A percentile compares a stretch with the other conserved stretches of the same genome.
Evolutionary conservation across 2,888 invertebrate genomes (phyloP).

Genomic region (Ecdyonurus torrentis): DNA sequence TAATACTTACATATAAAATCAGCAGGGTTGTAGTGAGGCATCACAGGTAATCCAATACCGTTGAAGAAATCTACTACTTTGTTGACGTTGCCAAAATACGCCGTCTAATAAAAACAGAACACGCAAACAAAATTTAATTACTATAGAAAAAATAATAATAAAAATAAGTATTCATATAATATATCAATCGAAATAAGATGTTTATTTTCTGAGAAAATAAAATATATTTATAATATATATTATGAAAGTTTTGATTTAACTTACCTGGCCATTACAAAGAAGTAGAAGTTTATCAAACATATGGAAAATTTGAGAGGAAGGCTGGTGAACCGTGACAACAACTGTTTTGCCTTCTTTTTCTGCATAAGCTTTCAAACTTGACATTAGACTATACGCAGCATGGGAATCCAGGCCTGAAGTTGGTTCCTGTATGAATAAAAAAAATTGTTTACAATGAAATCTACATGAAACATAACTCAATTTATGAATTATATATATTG

Average conservation of each 20-base stretch:
- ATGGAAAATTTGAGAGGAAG: conserved; percentile 69
- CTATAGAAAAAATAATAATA: no score
- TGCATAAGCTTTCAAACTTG: conserved; percentile 54
- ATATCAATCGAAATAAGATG: no score
- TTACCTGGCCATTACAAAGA: conserved; percentile 44
- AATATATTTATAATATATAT: no score
- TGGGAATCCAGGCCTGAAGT: conserved; percentile 70
- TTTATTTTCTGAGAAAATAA: no score
- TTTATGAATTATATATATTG: neutral
- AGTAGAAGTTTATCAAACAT: conserved; percentile 60
- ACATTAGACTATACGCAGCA: conserved; percentile 56
- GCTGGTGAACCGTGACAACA: conserved; percentile 65
- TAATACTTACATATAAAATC: conserved; percentile 65
- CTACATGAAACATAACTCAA: neutral
- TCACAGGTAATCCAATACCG: conserved; percentile 48
- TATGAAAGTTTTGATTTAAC: neutral
- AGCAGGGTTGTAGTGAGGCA: conserved; percentile 69
- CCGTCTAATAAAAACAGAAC: conserved; percentile 29
- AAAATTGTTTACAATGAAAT: no score
- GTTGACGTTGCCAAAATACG: conserved; percentile 55
- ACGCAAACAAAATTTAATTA: neutral
- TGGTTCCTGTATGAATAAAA: conserved; percentile 43
- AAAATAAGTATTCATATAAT: no score
- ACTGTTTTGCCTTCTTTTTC: conserved; percentile 60
- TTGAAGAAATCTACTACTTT: conserved; percentile 56